phyloP scores from a whole-genome alignment of 2,797 vertebrate genomes.

The Xenops minutus region DNA sequence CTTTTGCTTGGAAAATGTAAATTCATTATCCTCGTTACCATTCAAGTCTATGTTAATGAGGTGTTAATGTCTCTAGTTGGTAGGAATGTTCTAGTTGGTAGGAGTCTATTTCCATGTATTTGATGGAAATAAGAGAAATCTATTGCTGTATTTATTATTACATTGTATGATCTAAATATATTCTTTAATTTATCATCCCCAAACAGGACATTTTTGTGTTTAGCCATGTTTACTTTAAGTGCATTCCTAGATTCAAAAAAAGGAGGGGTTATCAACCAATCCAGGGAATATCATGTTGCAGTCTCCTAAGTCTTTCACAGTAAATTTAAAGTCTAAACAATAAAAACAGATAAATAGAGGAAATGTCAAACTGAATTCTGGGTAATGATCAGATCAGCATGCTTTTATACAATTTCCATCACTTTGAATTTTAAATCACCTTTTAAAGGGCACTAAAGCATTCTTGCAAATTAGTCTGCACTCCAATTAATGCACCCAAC shows the following conservation, averaged over 20 bases:
- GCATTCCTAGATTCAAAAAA: neutral
- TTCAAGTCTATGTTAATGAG: constrained; percentile 24
- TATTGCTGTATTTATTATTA: neutral
- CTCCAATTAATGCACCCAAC: constrained; percentile 95
- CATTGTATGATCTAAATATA: neutral
- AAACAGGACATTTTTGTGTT: neutral
- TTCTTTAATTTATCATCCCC: neutral
- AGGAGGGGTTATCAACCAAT: constrained; percentile 33
- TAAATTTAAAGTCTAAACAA: constrained; percentile 76
- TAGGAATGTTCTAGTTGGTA: neutral
- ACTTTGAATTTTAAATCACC: constrained; percentile 97
- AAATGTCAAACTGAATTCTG: constrained; percentile 78
- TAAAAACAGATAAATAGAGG: constrained; percentile 75
- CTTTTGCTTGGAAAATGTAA: constrained; percentile 5
- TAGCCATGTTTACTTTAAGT: neutral
- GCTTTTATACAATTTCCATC: constrained; percentile 93
- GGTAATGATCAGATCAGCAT: constrained; percentile 92
- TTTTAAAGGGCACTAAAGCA: constrained; percentile 95
- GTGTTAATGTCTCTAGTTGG: neutral
- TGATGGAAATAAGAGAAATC: neutral
- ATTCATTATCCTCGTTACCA: constrained; percentile 4
- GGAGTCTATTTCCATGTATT: neutral
- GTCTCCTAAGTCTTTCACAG: constrained; percentile 75
- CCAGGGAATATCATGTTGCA: constrained; percentile 60
- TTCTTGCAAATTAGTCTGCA: constrained; percentile 95